These are phyloP conservation scores for Tribolium castaneum DNA, from an alignment of 1,140 invertebrate species.

Conservation along the genomic window DNA sequence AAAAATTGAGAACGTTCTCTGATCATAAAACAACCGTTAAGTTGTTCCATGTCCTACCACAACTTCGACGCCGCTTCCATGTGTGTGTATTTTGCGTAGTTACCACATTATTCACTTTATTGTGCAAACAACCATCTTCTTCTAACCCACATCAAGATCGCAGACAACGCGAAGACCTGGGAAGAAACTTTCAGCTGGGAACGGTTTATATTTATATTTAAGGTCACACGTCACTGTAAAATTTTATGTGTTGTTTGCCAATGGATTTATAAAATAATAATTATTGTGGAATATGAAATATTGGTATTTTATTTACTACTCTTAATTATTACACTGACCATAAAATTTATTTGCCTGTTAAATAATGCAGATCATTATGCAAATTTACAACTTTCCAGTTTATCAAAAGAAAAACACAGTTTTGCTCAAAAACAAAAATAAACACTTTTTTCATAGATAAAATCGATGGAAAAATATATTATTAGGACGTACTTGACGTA, in stretches of 20 bases:
- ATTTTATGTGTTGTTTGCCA: conserved; percentile 43
- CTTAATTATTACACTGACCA: conserved; percentile 6
- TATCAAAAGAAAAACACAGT: neutral
- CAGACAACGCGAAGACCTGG: neutral
- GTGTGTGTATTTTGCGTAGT: conserved; percentile 33
- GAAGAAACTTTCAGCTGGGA: conserved; percentile 11
- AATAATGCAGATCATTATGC: neutral
- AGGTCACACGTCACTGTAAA: conserved; percentile 48
- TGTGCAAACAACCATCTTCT: neutral
- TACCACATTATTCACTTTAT: conserved; percentile 28
- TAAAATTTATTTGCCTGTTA: neutral
- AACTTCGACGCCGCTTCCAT: conserved; percentile 17
- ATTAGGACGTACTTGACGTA: neutral
- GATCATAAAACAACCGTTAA: conserved; percentile 32
- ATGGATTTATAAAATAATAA: conserved; percentile 39
- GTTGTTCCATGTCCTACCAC: conserved; percentile 31
- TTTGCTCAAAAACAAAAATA: neutral
- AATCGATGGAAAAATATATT: neutral
- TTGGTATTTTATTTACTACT: neutral
- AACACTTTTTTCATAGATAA: neutral
- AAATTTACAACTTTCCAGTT: neutral
- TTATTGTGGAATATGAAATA: conserved; percentile 22
- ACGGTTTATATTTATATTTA: conserved; percentile 46
- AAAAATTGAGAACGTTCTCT: conserved; percentile 19
- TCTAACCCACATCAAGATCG: neutral